phyloP scores from a whole-genome alignment of 2,797 vertebrate genomes.

The Cirrhinus molitorella region DNA sequence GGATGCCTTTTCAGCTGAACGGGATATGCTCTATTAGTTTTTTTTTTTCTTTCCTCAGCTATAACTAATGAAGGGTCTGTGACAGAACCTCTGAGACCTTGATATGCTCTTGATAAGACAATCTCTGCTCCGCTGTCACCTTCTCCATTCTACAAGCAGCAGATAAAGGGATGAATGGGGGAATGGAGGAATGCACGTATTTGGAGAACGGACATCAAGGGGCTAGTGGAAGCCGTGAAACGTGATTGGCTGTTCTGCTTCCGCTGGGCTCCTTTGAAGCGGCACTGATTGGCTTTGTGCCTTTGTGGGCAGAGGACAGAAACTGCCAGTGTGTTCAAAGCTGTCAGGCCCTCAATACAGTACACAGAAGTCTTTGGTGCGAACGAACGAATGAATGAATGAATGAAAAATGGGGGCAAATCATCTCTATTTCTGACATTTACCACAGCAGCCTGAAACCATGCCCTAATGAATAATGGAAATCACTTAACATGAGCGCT shows the following conservation, averaged over 20 bases:
- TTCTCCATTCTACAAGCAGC: constrained; percentile 29
- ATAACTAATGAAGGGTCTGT: constrained; percentile 17
- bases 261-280: constrained; percentile 33
- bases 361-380: constrained; percentile 32
- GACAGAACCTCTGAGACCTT: constrained; percentile 33
- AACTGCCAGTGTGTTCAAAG: constrained; percentile 42
- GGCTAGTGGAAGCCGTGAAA: constrained; percentile 30
- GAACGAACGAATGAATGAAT: constrained; percentile 31
- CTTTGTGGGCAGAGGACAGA: constrained; percentile 51
- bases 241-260: constrained; percentile 45
- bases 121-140: constrained; percentile 22
- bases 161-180: constrained; percentile 42
- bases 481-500: constrained; percentile 51
- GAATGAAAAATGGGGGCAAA: constrained; percentile 51
- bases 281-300: constrained; percentile 50
- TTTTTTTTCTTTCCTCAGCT: not conserved
- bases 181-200: constrained; percentile 27
- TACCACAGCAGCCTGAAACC: constrained; percentile 48
- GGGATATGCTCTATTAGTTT: constrained; percentile 1
- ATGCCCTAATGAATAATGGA: constrained; percentile 53
- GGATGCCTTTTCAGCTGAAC: constrained; percentile 27
- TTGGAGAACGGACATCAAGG: not conserved
- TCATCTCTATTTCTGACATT: constrained; percentile 54
- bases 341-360: constrained; percentile 34
- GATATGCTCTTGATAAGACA: constrained; percentile 43